Evolutionary conservation across 2,888 invertebrate genomes (phyloP).

Genomic region (Brachynemurus nebulosus): DNA sequence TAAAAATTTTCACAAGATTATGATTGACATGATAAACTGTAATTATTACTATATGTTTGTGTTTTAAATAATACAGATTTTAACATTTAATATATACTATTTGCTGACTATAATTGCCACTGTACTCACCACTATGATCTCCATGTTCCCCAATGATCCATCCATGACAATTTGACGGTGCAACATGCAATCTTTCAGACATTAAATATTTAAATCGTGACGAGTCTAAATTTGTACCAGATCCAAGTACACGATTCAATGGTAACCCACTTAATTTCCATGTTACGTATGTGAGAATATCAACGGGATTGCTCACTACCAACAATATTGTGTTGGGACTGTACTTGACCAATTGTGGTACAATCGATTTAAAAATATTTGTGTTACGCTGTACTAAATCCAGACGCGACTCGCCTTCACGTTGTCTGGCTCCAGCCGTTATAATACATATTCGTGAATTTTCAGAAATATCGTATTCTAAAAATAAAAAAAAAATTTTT

Average conservation of each 20-base stretch:
- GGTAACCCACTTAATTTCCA: constrained; percentile 90
- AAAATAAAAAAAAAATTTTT: too few relatives aligned
- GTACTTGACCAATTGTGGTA: constrained; percentile 67
- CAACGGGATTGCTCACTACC: constrained; percentile 86
- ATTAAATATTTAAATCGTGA: constrained; percentile 80
- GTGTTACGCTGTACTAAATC: constrained; percentile 82
- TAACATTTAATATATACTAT: too few relatives aligned
- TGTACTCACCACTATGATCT: constrained; percentile 50
- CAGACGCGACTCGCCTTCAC: constrained; percentile 77
- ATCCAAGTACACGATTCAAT: constrained; percentile 74
- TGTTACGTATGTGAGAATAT: constrained; percentile 85
- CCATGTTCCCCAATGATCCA: constrained; percentile 94
- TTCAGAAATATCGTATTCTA: constrained; percentile 61
- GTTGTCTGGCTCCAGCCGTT: constrained; percentile 83
- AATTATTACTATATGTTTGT: too few relatives aligned
- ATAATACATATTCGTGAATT: constrained; percentile 76
- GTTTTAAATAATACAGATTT: too few relatives aligned
- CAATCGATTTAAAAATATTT: constrained; percentile 73
- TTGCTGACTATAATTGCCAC: too few relatives aligned
- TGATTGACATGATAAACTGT: too few relatives aligned
- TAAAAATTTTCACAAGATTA: too few relatives aligned
- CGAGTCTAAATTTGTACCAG: constrained; percentile 87
- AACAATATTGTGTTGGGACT: constrained; percentile 76
- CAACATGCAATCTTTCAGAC: constrained; percentile 66
- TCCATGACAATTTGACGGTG: constrained; percentile 75